Evolutionary conservation across 2,888 invertebrate species (phyloP).

Genomic region (Dasysyrphus tricinctus): DNA sequence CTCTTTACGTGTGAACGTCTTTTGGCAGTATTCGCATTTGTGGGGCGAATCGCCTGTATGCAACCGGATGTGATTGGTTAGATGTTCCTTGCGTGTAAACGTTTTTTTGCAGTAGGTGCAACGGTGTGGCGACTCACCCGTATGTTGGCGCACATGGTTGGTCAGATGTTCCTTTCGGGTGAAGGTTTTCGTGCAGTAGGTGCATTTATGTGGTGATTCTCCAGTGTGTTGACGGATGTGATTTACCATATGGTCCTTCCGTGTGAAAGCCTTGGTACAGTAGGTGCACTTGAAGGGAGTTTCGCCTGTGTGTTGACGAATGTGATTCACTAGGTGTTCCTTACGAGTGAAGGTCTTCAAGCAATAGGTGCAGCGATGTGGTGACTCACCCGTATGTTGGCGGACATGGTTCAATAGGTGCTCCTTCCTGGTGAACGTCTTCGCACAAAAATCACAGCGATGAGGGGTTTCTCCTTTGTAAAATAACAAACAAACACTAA

Average conservation of each 20-base stretch:
- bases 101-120: conserved; percentile 83
- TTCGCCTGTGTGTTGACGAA: conserved; percentile 93
- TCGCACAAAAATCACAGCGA: conserved; percentile 93
- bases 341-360: conserved; percentile 94
- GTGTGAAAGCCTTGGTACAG: conserved; percentile 93
- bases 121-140: conserved; percentile 89
- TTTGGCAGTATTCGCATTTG: conserved; percentile 93
- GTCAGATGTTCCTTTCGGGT: conserved; percentile 93
- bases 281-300: conserved; percentile 93
- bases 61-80: conserved; percentile 93
- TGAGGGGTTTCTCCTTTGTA: conserved; percentile 90
- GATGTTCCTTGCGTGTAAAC: conserved; percentile 93
- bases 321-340: conserved; percentile 94
- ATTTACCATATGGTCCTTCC: conserved; percentile 90
- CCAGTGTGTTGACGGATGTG: conserved; percentile 92
- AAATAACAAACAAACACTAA: conserved; percentile 73
- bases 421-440: conserved; percentile 93
- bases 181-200: conserved; percentile 91
- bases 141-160: conserved; percentile 92
- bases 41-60: conserved; percentile 93
- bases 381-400: conserved; percentile 92
- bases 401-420: conserved; percentile 94
- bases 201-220: conserved; percentile 93
- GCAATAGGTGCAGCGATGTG: conserved; percentile 93
- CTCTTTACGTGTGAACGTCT: conserved; percentile 93